Conservation (phyloP, 1,140 invertebrate genomes). For the Cotesia chilonis region DNA sequence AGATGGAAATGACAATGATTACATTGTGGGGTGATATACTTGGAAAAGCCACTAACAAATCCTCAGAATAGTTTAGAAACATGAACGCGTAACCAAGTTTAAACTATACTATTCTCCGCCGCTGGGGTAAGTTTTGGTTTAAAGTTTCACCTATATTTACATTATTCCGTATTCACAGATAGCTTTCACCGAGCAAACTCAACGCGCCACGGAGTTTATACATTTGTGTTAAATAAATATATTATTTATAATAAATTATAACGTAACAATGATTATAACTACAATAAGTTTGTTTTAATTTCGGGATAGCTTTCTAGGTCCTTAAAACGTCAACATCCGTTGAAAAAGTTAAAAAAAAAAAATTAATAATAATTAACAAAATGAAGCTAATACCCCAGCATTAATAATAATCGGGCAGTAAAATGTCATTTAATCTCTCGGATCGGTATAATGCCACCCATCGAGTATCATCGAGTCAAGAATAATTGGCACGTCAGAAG, state of each 20-base stretch:
- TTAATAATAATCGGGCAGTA: neutral
- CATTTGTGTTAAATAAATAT: too few species aligned
- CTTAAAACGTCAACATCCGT: too few species aligned
- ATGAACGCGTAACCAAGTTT: neutral
- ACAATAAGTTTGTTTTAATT: too few species aligned
- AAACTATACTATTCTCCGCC: neutral
- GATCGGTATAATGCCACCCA: conserved; percentile 15
- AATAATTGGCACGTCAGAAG: conserved; percentile 48
- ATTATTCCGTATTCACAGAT: conserved; percentile 37
- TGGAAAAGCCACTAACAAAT: conserved; percentile 13
- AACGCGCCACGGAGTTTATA: conserved; percentile 23
- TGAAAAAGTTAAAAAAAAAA: too few species aligned
- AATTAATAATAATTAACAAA: too few species aligned
- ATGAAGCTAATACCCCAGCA: neutral
- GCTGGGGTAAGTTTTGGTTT: conserved; percentile 23
- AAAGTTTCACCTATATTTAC: conserved; percentile 36
- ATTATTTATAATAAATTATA: too few species aligned
- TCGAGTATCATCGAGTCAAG: conserved; percentile 33
- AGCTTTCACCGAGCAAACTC: conserved; percentile 16
- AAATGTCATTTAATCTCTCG: conserved; percentile 11
- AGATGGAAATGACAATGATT: neutral
- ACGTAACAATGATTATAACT: too few species aligned
- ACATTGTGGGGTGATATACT: neutral
- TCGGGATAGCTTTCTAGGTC: too few species aligned
- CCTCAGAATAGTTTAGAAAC: conserved; percentile 23